Conservation (phyloP, 1,140 invertebrate species). For the Listronotus oregonensis region DNA sequence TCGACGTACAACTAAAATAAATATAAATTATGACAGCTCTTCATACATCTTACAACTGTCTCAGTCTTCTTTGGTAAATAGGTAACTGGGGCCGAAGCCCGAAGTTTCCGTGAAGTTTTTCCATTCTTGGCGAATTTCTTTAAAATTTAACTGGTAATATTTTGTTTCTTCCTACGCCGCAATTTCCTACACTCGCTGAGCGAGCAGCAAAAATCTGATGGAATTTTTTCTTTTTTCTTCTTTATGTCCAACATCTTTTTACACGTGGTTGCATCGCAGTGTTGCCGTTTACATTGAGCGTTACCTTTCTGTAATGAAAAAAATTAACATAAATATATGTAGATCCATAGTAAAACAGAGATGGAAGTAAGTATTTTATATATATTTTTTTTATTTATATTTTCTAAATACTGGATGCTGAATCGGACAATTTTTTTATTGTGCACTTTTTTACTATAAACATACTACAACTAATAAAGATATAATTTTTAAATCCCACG, state of each 20-base stretch:
- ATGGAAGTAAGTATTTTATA: no score
- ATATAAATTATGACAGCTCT: constrained; percentile 52
- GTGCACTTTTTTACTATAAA: no score
- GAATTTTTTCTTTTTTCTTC: constrained; percentile 27
- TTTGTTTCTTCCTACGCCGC: constrained; percentile 42
- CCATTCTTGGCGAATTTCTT: constrained; percentile 27
- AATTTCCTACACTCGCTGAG: constrained; percentile 47
- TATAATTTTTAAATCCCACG: no score
- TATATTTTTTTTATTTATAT: no score
- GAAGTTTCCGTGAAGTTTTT: constrained; percentile 35
- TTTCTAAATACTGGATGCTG: no score
- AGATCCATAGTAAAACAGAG: no score
- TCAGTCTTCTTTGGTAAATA: constrained; percentile 56
- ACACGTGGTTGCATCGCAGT: constrained; percentile 76
- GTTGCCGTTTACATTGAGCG: constrained; percentile 76
- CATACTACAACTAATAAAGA: no score
- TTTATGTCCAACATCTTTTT: constrained; percentile 45
- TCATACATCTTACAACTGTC: constrained; percentile 45
- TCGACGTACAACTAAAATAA: constrained; percentile 32
- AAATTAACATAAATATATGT: not conserved
- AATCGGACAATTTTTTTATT: no score
- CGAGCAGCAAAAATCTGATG: constrained; percentile 47
- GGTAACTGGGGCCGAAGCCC: constrained; percentile 48
- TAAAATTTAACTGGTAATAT: constrained; percentile 34
- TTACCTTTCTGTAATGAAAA: constrained; percentile 71